These are phyloP conservation scores for Griposia aprilina DNA, from an alignment of 2,888 invertebrate species.

Conservation along the genomic window DNA sequence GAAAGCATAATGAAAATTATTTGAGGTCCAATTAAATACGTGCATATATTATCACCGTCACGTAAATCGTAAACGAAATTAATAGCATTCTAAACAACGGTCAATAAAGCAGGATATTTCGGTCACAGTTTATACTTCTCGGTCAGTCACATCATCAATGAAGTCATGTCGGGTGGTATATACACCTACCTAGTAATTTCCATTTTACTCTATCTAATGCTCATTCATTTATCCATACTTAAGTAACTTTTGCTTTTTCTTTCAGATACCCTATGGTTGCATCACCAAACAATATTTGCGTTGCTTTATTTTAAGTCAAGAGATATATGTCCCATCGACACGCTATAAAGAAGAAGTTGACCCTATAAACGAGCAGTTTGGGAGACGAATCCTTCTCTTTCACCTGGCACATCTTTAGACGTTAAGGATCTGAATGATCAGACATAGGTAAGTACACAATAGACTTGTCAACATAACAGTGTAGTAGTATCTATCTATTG, in stretches of 20 bases:
- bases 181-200: not conserved
- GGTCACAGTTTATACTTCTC: not conserved
- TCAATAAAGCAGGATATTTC: not conserved
- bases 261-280: not conserved
- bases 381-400: not conserved
- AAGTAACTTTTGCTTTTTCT: not conserved
- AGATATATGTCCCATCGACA: not conserved
- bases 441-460: not conserved
- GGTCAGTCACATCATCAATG: not conserved
- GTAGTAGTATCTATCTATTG: constrained; percentile 54
- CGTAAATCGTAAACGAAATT: not conserved
- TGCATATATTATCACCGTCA: not conserved
- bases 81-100: not conserved
- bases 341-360: not conserved
- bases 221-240: not conserved
- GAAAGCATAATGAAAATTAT: too few species aligned
- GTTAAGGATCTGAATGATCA: not conserved
- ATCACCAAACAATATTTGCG: not conserved
- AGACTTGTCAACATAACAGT: constrained; percentile 30
- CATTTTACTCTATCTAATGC: not conserved
- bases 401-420: not conserved
- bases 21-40: too few species aligned
- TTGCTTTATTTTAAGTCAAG: not conserved
- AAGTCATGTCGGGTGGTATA: not conserved
- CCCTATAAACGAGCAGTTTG: not conserved